These are phyloP conservation scores for Odontomachus brunneus DNA, from an alignment of 1,140 invertebrate species.

Conservation along the genomic window DNA sequence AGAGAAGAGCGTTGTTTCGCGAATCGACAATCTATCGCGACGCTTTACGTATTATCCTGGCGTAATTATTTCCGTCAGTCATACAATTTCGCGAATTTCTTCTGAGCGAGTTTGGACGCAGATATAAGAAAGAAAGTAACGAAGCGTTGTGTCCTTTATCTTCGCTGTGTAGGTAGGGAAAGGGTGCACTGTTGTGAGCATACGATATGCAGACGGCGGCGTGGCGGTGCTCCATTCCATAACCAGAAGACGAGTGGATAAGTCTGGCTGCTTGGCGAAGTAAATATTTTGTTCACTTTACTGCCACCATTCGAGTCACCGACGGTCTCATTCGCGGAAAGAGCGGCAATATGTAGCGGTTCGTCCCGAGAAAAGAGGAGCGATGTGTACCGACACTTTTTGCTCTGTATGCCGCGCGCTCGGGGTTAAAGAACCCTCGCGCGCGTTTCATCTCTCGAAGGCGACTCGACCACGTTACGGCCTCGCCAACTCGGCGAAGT, in stretches of 20 bases:
- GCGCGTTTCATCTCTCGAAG: conserved; percentile 52
- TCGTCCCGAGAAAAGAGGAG: conserved; percentile 31
- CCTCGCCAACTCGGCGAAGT: conserved; percentile 14
- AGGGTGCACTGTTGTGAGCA: conserved; percentile 2
- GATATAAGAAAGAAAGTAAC: neutral
- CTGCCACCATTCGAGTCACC: conserved; percentile 61
- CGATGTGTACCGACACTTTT: conserved; percentile 62
- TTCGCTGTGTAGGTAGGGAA: neutral
- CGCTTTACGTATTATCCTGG: neutral
- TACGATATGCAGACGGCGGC: conserved; percentile 15
- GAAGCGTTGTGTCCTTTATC: neutral
- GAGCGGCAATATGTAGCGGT: conserved; percentile 71
- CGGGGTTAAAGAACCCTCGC: conserved; percentile 68
- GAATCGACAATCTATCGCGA: neutral
- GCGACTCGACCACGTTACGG: conserved; percentile 47
- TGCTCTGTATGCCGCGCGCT: conserved; percentile 41
- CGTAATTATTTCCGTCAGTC: neutral
- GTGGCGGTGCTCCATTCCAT: conserved; percentile 19
- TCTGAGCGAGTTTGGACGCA: neutral
- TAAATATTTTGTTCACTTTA: conserved; percentile 78
- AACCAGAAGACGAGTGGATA: conserved; percentile 43
- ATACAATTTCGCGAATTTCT: conserved; percentile 9
- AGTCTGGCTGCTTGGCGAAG: conserved; percentile 70
- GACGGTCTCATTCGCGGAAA: conserved; percentile 61
- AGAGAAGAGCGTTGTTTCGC: conserved; percentile 27